These are phyloP conservation scores for Eudorcas thomsonii DNA, from an alignment of 2,113 vertebrate genomes.

Conservation along the genomic window DNA sequence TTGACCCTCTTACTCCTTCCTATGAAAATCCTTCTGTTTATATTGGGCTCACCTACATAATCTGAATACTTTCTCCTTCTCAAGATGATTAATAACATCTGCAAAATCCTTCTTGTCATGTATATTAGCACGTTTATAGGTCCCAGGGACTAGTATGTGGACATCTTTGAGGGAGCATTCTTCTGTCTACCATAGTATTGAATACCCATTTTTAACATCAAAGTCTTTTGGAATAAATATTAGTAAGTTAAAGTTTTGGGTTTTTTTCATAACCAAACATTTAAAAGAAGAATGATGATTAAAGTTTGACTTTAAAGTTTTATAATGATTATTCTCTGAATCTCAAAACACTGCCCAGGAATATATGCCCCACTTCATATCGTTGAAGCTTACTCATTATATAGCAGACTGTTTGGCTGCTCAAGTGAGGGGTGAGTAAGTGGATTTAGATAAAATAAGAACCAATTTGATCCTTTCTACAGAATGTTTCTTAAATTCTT, in stretches of 20 bases:
- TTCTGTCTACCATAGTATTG: neutral
- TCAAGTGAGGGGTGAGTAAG: neutral
- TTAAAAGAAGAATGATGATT: neutral
- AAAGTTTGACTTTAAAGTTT: neutral
- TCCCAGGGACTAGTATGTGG: neutral
- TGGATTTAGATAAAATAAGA: constrained; percentile 23
- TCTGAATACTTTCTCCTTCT: neutral
- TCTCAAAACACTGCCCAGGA: neutral
- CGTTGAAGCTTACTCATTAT: neutral
- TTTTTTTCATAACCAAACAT: neutral
- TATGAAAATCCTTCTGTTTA: neutral
- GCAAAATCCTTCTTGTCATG: neutral
- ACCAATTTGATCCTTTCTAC: neutral
- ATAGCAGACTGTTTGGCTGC: neutral
- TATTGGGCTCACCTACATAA: neutral
- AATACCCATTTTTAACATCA: neutral
- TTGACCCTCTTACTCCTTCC: neutral
- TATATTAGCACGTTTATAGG: neutral
- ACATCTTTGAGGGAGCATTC: neutral
- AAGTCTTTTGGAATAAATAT: neutral
- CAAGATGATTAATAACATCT: neutral
- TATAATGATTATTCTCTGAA: neutral
- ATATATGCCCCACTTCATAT: neutral
- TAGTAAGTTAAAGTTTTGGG: neutral
- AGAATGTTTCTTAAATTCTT: constrained; percentile 23